Conservation (phyloP, 2,888 invertebrate species). For the Euzetes globulus region DNA sequence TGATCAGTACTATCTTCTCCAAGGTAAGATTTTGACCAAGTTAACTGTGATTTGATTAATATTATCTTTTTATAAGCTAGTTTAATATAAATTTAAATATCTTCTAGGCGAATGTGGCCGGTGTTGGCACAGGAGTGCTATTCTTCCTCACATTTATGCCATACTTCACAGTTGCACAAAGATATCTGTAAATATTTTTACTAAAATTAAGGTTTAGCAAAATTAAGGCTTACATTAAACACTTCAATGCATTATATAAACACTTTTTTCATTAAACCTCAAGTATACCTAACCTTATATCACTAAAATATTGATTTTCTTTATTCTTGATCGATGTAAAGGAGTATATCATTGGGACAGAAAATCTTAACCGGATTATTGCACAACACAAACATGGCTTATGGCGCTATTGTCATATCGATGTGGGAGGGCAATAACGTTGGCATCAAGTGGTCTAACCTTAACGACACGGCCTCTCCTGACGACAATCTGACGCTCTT, state of each 20-base stretch:
- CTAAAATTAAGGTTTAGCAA: slow-evolving; percentile 38
- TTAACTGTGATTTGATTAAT: no score
- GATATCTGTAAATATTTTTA: slow-evolving; percentile 50
- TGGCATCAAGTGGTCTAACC: slow-evolving; percentile 59
- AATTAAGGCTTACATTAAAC: no score
- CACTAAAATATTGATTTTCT: slow-evolving; percentile 34
- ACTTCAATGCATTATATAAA: no score
- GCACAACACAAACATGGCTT: slow-evolving; percentile 51
- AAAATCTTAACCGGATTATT: slow-evolving; percentile 43
- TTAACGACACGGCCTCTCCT: slow-evolving; percentile 53
- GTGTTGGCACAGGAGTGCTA: slow-evolving; percentile 53
- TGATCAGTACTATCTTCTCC: slow-evolving; percentile 33
- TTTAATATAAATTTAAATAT: no score
- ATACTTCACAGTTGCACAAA: slow-evolving; percentile 48
- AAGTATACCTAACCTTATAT: slow-evolving; percentile 65
- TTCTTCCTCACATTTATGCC: slow-evolving; percentile 51
- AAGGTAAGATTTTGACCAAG: no score
- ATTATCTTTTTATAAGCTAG: not conserved
- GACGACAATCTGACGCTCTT: slow-evolving; percentile 57
- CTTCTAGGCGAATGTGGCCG: slow-evolving; percentile 53
- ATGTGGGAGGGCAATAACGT: slow-evolving; percentile 52
- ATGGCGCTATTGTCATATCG: slow-evolving; percentile 50
- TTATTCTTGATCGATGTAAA: slow-evolving; percentile 49
- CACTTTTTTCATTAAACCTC: no score
- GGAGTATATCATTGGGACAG: slow-evolving; percentile 40